Evolutionary conservation across 2,888 invertebrate genomes (phyloP).

Genomic region (Plusia festucae): DNA sequence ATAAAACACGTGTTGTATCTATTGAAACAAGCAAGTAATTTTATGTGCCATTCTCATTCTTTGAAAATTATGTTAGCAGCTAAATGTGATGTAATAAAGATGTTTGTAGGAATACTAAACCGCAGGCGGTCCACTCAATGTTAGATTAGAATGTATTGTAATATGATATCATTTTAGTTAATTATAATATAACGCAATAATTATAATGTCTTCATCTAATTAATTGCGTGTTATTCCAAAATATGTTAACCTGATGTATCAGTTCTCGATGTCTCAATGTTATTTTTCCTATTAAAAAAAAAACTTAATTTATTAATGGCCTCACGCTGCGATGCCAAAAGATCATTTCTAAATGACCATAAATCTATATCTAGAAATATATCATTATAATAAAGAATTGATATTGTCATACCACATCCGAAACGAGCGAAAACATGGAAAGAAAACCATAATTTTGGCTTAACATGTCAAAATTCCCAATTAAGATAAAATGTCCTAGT

Average conservation of each 20-base stretch:
- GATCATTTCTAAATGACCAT: conserved; percentile 21
- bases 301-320: conserved; percentile 28
- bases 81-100: not conserved
- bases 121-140: not conserved
- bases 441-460: conserved; percentile 34
- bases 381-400: conserved; percentile 35
- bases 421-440: conserved; percentile 13
- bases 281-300: not conserved
- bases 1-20: too few relatives aligned
- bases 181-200: not conserved
- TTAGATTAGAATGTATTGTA: not conserved
- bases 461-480: conserved; percentile 36
- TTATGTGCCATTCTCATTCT: not conserved
- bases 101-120: not conserved
- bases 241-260: not conserved
- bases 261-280: too few relatives aligned
- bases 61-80: not conserved
- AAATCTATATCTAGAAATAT: conserved; percentile 29
- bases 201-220: not conserved
- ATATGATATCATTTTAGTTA: not conserved
- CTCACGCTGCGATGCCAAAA: conserved; percentile 43
- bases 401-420: conserved; percentile 28
- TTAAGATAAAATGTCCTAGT: conserved; percentile 36
- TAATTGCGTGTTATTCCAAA: not conserved
- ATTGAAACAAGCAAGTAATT: too few relatives aligned